Percentiles rank a stretch among this genome's conserved stretches.
phyloP scores from a whole-genome alignment of 2,888 invertebrate genomes.

The Eristalis pertinax region DNA sequence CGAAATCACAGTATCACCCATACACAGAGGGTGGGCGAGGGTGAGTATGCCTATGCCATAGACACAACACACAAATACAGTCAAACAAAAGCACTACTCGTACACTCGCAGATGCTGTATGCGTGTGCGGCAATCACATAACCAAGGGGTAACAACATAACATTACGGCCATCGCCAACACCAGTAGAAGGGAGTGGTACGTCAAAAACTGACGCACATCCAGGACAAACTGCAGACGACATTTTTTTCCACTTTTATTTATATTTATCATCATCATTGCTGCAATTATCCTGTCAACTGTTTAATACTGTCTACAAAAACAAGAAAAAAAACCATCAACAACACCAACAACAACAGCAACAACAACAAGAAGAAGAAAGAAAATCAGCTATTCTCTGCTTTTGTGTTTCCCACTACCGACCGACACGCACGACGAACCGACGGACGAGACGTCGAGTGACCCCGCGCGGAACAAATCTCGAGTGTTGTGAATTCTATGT shows the following conservation, averaged over 20 bases:
- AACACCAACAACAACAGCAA: no score
- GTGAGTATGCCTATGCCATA: constrained; percentile 45
- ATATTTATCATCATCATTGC: constrained; percentile 66
- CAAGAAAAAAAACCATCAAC: no score
- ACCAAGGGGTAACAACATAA: constrained; percentile 71
- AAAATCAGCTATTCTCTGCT: constrained; percentile 50
- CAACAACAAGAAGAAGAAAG: no score
- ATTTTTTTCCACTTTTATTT: constrained; percentile 72
- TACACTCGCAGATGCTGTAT: neutral
- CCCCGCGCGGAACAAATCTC: constrained; percentile 70
- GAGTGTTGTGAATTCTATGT: constrained; percentile 67
- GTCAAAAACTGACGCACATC: constrained; percentile 82
- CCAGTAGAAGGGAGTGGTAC: constrained; percentile 82
- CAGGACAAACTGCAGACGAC: constrained; percentile 76
- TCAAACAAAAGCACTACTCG: constrained; percentile 10
- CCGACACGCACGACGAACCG: constrained; percentile 26
- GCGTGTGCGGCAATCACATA: constrained; percentile 63
- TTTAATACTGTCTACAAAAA: constrained; percentile 32
- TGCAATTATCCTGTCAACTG: constrained; percentile 68
- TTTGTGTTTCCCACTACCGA: constrained; percentile 49
- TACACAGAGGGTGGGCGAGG: constrained; percentile 19
- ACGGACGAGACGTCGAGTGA: constrained; percentile 44
- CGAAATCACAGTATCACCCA: constrained; percentile 50
- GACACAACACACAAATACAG: constrained; percentile 39
- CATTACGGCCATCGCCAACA: constrained; percentile 74